A percentile compares a stretch with the other conserved stretches of the same genome.
These are phyloP conservation scores for Melanotaenia boesemani DNA, from an alignment of 2,797 vertebrate genomes.

Conservation along the genomic window DNA sequence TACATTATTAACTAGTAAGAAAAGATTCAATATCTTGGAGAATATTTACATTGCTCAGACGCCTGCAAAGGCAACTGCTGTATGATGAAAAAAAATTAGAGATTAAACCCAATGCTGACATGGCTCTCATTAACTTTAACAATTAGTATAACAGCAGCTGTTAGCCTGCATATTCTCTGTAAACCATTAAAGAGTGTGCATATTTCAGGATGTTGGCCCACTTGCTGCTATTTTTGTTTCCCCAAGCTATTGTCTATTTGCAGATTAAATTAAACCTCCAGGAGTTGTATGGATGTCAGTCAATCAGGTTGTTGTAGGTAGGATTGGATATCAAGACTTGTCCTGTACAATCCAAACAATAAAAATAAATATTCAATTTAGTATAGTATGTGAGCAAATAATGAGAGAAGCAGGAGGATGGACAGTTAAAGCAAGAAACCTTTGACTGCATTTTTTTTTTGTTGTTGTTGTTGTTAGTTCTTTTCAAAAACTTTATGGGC, in stretches of 20 bases:
- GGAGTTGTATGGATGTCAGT: not conserved
- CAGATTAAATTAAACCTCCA: not conserved
- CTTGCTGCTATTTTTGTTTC: not conserved
- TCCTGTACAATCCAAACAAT: not conserved
- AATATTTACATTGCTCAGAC: not conserved
- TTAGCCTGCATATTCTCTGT: not conserved
- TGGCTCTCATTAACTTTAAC: not conserved
- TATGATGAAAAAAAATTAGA: not conserved
- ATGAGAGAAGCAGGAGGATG: conserved; percentile 28
- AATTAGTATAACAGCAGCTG: not conserved
- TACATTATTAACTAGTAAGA: not conserved
- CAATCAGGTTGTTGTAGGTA: not conserved
- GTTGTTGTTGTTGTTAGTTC: conserved; percentile 23
- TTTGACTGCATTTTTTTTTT: not conserved
- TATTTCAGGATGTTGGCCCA: not conserved
- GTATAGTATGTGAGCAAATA: not conserved
- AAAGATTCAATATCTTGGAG: not conserved
- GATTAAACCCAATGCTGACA: not conserved
- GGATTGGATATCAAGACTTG: not conserved
- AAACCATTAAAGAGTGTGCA: not conserved
- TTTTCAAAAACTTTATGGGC: conserved; percentile 11
- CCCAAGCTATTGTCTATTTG: not conserved
- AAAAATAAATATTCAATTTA: not conserved
- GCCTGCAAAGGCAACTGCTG: not conserved
- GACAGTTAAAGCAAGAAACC: conserved; percentile 17